Evolutionary conservation across 2,888 invertebrate genomes (phyloP).

Genomic region (Barypeithes pellucidus): DNA sequence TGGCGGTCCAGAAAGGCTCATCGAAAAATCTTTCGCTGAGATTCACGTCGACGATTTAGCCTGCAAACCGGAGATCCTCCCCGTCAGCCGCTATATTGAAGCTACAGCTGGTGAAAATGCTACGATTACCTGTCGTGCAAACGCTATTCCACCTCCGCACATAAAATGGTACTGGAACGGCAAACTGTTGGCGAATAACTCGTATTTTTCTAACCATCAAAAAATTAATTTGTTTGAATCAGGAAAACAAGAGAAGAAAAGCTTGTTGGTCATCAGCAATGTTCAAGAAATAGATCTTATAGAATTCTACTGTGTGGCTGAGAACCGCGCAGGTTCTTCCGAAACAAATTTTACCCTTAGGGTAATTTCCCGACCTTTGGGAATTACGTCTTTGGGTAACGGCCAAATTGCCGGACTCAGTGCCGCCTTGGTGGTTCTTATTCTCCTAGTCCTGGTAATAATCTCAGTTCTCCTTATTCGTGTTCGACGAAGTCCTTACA

Average conservation of each 20-base stretch:
- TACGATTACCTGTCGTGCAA: conserved; percentile 86
- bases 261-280: conserved; percentile 84
- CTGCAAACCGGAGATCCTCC: conserved; percentile 86
- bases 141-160: conserved; percentile 85
- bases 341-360: conserved; percentile 93
- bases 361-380: conserved; percentile 84
- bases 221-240: conserved; percentile 84
- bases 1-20: conserved; percentile 80
- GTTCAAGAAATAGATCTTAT: conserved; percentile 88
- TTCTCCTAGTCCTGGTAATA: conserved; percentile 82
- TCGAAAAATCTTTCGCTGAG: conserved; percentile 83
- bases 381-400: conserved; percentile 86
- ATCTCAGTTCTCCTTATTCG: conserved; percentile 84
- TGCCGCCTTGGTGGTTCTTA: conserved; percentile 85
- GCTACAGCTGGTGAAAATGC: conserved; percentile 89
- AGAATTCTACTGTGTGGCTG: conserved; percentile 91
- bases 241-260: conserved; percentile 83
- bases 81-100: conserved; percentile 83
- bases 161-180: conserved; percentile 94
- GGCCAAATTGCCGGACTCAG: conserved; percentile 91
- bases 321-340: conserved; percentile 90
- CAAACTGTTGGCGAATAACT: conserved; percentile 83
- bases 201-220: conserved; percentile 85
- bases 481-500: conserved; percentile 81
- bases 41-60: conserved; percentile 88